A percentile compares a stretch with the other conserved stretches of the same genome.
Evolutionary conservation across 30 jellyfish, hydroid and myxozoan species (phyloP).

Genomic region (Haliclystus octoradiatus): DNA sequence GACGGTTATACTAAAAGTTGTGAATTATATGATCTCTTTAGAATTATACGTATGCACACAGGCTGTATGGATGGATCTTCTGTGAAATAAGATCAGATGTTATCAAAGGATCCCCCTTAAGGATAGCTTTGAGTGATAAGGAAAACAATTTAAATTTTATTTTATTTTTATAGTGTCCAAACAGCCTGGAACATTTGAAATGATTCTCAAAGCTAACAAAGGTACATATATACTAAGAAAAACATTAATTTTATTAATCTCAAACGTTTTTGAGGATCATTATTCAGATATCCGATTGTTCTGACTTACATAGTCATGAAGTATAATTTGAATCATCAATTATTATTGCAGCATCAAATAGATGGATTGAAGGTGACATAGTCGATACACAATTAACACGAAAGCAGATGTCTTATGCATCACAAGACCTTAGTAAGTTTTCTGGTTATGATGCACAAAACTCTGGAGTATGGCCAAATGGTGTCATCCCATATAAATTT

Average conservation of each 20-base stretch:
- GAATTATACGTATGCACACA: no score
- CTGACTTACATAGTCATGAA: no score
- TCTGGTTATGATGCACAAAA: constrained; percentile 46
- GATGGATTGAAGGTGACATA: constrained; percentile 48
- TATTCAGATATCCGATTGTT: neutral
- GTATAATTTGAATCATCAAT: no score
- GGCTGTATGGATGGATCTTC: no score
- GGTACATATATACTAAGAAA: neutral
- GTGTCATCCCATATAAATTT: constrained; percentile 51
- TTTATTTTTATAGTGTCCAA: neutral
- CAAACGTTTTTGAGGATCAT: no score
- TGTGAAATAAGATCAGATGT: no score
- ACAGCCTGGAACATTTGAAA: neutral
- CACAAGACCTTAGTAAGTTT: constrained; percentile 8
- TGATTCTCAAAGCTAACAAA: neutral
- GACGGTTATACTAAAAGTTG: no score
- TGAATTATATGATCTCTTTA: no score
- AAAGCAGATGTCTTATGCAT: constrained; percentile 16
- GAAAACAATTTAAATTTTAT: no score
- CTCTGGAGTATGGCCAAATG: constrained; percentile 69
- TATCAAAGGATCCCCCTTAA: no score
- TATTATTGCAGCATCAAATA: neutral
- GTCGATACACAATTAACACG: constrained; percentile 39
- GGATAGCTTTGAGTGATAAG: no score
- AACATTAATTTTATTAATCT: neutral